phyloP scores from a whole-genome alignment of 2,113 vertebrate species.

The Pholis gunnellus region DNA sequence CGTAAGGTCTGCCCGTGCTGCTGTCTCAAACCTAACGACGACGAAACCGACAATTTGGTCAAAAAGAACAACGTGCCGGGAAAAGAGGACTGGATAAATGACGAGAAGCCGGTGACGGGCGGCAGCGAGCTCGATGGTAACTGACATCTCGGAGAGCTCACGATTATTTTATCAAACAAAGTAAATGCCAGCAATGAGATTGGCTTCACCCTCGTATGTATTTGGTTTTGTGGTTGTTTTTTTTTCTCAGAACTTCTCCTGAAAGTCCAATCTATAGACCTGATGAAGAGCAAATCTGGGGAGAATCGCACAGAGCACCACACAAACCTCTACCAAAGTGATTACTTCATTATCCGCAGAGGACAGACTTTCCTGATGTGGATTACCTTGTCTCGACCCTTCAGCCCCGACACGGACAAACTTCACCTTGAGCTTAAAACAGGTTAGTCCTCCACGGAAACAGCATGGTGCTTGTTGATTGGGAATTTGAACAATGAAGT shows the following conservation, averaged over 20 bases:
- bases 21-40: neutral
- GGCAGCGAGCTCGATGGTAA: conserved; percentile 62
- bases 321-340: conserved; percentile 84
- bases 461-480: neutral
- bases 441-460: conserved; percentile 74
- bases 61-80: neutral
- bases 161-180: neutral
- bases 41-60: conserved; percentile 36
- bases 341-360: conserved; percentile 85
- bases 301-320: conserved; percentile 84
- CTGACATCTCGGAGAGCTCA: neutral
- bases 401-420: conserved; percentile 76
- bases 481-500: neutral
- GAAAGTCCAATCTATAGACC: conserved; percentile 81
- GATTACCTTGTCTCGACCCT: conserved; percentile 83
- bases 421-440: conserved; percentile 85
- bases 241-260: conserved; percentile 79
- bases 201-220: neutral
- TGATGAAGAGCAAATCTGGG: conserved; percentile 80
- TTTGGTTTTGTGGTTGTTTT: conserved; percentile 38
- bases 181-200: neutral
- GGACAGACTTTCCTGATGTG: conserved; percentile 87
- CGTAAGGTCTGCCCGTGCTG: conserved; percentile 68
- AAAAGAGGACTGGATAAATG: neutral
- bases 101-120: conserved; percentile 39